A percentile compares a stretch with the other conserved stretches of the same genome.
Conservation (phyloP, 2,113 vertebrate genomes). For the Brachyistius frenatus region DNA sequence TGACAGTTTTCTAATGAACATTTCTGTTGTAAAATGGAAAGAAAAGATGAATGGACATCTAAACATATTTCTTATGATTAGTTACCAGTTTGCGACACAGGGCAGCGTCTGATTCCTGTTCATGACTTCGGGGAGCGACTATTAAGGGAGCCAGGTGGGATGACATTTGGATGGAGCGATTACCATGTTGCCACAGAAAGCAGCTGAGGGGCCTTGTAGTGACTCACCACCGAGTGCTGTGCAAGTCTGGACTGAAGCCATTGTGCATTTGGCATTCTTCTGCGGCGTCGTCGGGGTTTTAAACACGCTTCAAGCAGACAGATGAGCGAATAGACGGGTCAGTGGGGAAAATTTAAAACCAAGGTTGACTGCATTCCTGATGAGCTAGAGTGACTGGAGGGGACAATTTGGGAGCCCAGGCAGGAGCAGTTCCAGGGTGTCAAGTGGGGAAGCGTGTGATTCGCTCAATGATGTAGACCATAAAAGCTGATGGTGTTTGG, state of each 20-base stretch:
- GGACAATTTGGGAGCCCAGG: constrained; percentile 16
- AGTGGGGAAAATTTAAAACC: constrained; percentile 19
- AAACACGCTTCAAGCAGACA: constrained; percentile 28
- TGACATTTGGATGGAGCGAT: constrained; percentile 54
- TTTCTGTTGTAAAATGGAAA: constrained; percentile 8
- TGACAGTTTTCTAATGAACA: not conserved
- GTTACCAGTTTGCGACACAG: constrained; percentile 3
- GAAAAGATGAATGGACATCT: not conserved
- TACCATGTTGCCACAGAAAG: constrained; percentile 46
- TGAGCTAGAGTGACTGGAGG: constrained; percentile 1
- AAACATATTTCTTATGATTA: not conserved
- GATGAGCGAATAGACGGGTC: constrained; percentile 11
- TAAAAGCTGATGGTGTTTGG: constrained; percentile 2
- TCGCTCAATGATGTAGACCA: not conserved
- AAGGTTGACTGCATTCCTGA: constrained; percentile 26
- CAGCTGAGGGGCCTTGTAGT: constrained; percentile 38
- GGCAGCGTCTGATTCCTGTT: constrained; percentile 7
- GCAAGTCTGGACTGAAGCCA: constrained; percentile 33
- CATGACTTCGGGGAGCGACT: constrained; percentile 21
- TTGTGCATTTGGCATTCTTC: constrained; percentile 14
- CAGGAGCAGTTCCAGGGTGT: constrained; percentile 2
- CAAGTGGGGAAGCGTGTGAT: not conserved
- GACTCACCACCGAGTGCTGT: constrained; percentile 26
- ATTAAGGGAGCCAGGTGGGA: constrained; percentile 49
- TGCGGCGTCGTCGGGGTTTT: constrained; percentile 30